phyloP scores from a whole-genome alignment of 2,113 vertebrate species.

The Dermatemys mawii region DNA sequence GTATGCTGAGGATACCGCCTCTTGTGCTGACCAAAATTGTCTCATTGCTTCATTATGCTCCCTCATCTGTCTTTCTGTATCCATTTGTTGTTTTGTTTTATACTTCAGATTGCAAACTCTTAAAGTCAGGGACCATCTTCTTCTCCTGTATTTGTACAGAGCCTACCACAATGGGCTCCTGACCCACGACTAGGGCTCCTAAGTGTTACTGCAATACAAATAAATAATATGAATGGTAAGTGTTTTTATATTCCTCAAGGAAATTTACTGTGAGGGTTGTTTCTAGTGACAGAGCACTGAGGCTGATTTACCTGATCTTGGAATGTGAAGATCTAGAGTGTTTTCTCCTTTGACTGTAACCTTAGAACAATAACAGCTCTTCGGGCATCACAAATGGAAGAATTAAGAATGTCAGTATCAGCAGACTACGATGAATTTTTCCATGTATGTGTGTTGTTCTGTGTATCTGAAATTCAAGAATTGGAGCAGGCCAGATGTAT shows the following conservation, averaged over 20 bases:
- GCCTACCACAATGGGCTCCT: background rate
- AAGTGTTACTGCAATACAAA: background rate
- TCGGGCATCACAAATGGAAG: background rate
- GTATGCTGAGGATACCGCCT: background rate
- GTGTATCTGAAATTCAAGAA: background rate
- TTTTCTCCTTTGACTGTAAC: background rate
- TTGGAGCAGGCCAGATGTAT: rapidly evolving
- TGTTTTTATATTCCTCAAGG: background rate
- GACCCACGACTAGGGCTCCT: background rate
- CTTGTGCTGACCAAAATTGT: background rate
- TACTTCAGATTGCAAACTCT: background rate
- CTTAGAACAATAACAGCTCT: background rate
- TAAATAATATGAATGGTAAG: background rate
- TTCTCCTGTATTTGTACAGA: background rate
- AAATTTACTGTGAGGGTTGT: background rate
- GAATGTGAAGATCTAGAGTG: background rate
- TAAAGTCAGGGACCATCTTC: background rate
- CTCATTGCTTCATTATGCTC: background rate
- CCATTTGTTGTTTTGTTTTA: background rate
- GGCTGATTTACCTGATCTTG: background rate
- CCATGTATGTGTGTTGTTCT: background rate
- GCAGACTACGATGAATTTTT: background rate
- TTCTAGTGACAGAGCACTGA: background rate
- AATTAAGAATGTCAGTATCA: background rate
- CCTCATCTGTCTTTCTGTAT: background rate